Conservation (phyloP, 2,113 vertebrate species). For the Astatoreochromis straeleni region DNA sequence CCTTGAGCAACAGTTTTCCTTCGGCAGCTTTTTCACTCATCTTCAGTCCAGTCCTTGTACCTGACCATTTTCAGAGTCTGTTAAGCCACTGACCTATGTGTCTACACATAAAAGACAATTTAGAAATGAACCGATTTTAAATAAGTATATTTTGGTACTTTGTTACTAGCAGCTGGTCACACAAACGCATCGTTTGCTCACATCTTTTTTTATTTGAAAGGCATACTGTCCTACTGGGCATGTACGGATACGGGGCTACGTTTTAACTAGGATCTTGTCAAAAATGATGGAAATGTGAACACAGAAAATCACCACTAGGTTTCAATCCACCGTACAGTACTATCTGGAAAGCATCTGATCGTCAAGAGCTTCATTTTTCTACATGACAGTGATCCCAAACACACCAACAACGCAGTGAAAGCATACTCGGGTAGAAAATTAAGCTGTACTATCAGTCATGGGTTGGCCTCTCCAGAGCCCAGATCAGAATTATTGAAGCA, state of each 20-base stretch:
- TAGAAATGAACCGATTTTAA: fast-evolving
- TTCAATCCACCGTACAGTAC: background rate
- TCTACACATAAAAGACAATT: background rate
- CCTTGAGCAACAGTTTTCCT: background rate
- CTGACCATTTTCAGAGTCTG: background rate
- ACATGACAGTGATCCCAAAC: background rate
- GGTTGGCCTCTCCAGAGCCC: background rate
- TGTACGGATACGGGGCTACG: background rate
- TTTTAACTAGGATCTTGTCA: background rate
- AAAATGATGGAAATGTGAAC: background rate
- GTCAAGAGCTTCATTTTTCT: background rate
- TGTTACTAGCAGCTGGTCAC: fast-evolving
- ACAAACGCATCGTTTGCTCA: background rate
- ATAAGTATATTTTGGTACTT: background rate
- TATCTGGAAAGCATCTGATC: background rate
- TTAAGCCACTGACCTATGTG: fast-evolving
- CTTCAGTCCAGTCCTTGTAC: background rate
- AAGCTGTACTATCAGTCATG: fast-evolving
- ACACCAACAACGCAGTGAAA: background rate
- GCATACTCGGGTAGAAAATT: fast-evolving
- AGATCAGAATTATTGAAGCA: background rate
- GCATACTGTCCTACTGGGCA: background rate
- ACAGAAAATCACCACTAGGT: fast-evolving
- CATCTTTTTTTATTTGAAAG: background rate
- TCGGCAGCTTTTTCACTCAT: background rate